A percentile compares a stretch with the other conserved stretches of the same genome.
Conservation (phyloP, 2,888 invertebrate species). For the Aproaerema taeniolella region DNA sequence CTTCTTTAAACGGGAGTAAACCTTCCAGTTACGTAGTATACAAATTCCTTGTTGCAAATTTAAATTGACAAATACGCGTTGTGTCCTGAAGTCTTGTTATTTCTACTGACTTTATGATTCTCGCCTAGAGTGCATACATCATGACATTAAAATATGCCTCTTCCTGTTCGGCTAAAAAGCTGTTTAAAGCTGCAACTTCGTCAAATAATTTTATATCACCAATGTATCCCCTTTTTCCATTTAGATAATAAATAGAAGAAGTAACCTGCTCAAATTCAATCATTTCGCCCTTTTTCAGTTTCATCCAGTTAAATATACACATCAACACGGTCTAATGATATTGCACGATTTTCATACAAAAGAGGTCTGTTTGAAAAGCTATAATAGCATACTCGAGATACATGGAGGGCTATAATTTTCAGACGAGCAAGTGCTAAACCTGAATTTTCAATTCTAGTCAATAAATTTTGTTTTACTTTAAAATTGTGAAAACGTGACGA, state of each 20-base stretch:
- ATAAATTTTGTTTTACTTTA: too few species aligned
- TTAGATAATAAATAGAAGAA: conserved; percentile 18
- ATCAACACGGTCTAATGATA: too few species aligned
- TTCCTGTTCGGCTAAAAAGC: conserved; percentile 19
- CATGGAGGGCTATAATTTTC: too few species aligned
- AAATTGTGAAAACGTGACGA: too few species aligned
- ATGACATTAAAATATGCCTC: conserved; percentile 19
- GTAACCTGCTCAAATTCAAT: conserved; percentile 18
- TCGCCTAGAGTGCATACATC: conserved; percentile 16
- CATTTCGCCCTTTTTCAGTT: conserved; percentile 19
- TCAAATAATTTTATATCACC: conserved; percentile 19
- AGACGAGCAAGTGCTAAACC: too few species aligned
- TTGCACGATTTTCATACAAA: too few species aligned
- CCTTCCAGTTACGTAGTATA: too few species aligned
- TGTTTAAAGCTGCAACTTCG: conserved; percentile 18
- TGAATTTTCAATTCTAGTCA: too few species aligned
- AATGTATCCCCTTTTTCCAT: conserved; percentile 16
- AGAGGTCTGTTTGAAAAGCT: too few species aligned
- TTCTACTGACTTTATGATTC: conserved; percentile 21
- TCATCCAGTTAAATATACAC: conserved; percentile 20
- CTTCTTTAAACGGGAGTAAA: too few species aligned
- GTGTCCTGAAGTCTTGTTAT: conserved; percentile 21
- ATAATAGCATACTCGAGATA: too few species aligned
- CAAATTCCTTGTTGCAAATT: conserved; percentile 24
- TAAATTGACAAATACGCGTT: conserved; percentile 18